Evolutionary conservation across 2,113 vertebrate genomes (phyloP), one percentile per base, ranked within the genome.

Genomic region (chimpanzee (Pan troglodytes)): DNA sequence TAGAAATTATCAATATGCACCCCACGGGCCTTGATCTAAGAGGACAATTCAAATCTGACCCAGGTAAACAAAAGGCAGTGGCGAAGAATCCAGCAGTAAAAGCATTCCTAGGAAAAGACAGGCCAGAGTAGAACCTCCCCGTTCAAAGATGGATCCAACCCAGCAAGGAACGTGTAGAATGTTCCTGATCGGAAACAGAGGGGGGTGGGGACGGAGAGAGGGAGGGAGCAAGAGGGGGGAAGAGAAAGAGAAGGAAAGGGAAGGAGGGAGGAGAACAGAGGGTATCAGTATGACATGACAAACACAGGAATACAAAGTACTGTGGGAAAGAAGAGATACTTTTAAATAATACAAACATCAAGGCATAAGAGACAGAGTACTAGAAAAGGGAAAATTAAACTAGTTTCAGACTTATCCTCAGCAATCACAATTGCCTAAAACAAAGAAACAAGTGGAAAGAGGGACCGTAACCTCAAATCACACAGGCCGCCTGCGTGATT

Each of bases 401-500:
- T 2, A 5, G 25, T 52, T 5, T 9, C 64, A 20, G 67, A 64
- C 14, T 57, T 48, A 10, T 0, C 23, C 30, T 22, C 14, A 1
- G 16, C 2, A 0, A 20, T 64, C 61, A 64, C 61, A 30, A 64
- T 30, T 14, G 27, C 12, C 61, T 14, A 32, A 64, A 11, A 32
- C 61, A 64, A 30, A 64, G 27, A 32, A 64, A 64, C 2, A 6
- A 30, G 27, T 2, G 6, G 27, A 14, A 61, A 64, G 61, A 32
- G 61, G 61, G 61, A 61, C 6, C 0, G 5, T 5, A 14, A 5
- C 2, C 61, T 32, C 61, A 14, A 30, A 14, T 64, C 61, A 64
- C 27, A 32, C 2, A 14, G 0, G 61, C 27, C 2, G 2, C 5
- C 61, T 64, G 12, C 0, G 0, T 0, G 61, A 45, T 10, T 45